Base-by-base conservation (phyloP, 2,113 vertebrate genomes). In the Lepus europaeus region DNA sequence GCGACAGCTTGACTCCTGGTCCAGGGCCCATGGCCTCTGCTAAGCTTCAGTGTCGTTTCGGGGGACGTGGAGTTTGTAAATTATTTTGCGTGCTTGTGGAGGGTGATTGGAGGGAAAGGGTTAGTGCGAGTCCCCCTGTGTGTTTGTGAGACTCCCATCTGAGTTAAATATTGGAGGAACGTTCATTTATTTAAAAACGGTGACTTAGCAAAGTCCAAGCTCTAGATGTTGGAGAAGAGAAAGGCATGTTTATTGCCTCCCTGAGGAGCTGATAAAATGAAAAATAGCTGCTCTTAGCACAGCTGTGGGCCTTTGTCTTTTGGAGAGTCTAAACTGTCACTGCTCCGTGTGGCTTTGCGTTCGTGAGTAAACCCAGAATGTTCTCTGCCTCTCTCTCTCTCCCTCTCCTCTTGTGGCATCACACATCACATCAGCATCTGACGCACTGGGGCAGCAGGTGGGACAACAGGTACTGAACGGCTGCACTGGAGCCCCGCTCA, bases 71-170 rank as follows among this genome's bases (percentile, higher is more conserved):
- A 63, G 17, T 12, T 31, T 33, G 27, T 8, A 0, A 6, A 36
- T 8, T 8, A 31, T 4, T 8, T 3, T 0, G 3, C 2, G n/a
- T 17, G 17, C 8, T 7, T 5, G 2, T 45, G 4, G 3, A n/a
- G 23, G 70, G 7, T 56, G 29, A 0, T 7, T 1, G 23, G 8
- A 45, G 20, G 29, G 9, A 1, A 20, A 0, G 0, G 51, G 9
- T 20, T 73, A 19, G 23, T 19, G 51, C 19, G 33, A 8, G n/a
- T 25, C 20, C 4, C 29, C 2, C 7, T 56, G 64, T 81, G 12
- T 7, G 51, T 77, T 22, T 39, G 29, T 39, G 36, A 61, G 27
- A 13, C 6, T n/a, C 5, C 17, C 4, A 79, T 87, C 29, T 53
- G 31, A 45, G 56, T 53, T 69, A 36, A 1, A 39, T n/a, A 45